These are phyloP conservation scores for Apteryx mantelli DNA, from an alignment of 2,113 vertebrate species.

Conservation along the genomic window DNA sequence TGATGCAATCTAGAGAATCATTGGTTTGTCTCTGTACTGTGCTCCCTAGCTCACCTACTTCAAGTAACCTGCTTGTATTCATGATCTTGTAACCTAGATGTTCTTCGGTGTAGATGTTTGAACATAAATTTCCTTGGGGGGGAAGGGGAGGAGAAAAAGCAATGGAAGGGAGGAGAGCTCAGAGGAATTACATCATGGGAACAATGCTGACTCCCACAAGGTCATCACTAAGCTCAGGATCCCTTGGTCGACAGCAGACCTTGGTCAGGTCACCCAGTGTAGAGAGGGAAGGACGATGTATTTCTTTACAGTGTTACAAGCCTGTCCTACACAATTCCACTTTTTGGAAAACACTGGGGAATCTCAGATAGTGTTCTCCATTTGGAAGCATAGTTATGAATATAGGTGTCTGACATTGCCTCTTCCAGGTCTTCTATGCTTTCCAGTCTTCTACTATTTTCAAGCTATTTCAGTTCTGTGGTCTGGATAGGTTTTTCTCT, in stretches of 20 bases:
- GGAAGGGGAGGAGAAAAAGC: not conserved
- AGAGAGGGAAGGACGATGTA: not conserved
- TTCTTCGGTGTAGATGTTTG: not conserved
- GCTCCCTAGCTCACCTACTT: not conserved
- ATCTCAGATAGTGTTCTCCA: not conserved
- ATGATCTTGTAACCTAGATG: not conserved
- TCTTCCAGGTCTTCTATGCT: not conserved
- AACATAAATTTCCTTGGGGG: not conserved
- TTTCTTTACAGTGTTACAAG: not conserved
- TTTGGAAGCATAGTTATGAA: not conserved
- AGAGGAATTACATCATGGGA: not conserved
- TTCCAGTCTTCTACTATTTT: not conserved
- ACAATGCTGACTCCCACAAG: rapidly evolving
- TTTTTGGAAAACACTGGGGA: not conserved
- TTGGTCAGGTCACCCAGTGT: rapidly evolving
- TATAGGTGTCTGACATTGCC: not conserved
- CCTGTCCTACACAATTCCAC: not conserved
- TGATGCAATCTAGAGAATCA: not conserved
- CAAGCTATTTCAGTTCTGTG: not conserved
- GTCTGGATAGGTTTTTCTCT: not conserved
- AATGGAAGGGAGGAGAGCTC: not conserved
- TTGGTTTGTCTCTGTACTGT: not conserved
- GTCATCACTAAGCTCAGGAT: not conserved
- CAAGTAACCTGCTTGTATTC: not conserved
- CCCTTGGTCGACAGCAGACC: not conserved